phyloP scores from a whole-genome alignment of 2,888 invertebrate species.

The Biston betularia region DNA sequence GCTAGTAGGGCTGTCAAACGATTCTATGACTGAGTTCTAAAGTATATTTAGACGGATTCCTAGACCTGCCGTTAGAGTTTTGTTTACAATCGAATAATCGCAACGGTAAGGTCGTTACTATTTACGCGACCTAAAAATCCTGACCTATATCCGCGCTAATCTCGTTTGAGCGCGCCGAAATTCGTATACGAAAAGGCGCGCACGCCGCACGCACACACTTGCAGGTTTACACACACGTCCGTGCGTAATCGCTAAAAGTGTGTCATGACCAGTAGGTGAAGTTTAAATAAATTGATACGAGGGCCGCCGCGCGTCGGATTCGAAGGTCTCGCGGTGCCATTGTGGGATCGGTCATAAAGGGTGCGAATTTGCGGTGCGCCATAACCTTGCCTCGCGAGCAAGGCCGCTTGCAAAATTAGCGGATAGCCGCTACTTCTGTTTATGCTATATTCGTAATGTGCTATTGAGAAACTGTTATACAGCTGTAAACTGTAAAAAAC shows the following conservation, averaged over 20 bases:
- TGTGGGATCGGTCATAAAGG: slow-evolving; percentile 37
- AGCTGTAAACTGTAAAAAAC: slow-evolving; percentile 14
- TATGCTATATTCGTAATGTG: slow-evolving; percentile 28
- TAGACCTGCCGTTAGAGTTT: slow-evolving; percentile 1
- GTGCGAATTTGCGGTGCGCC: slow-evolving; percentile 37
- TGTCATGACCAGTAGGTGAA: slow-evolving; percentile 87
- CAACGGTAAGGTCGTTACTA: slow-evolving; percentile 35
- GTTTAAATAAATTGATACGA: slow-evolving; percentile 81
- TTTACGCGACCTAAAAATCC: slow-evolving; percentile 44
- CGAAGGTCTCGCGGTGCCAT: slow-evolving; percentile 37
- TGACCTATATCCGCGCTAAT: slow-evolving; percentile 44
- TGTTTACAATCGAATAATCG: slow-evolving; percentile 20
- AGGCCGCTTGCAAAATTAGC: slow-evolving; percentile 35
- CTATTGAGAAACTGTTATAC: slow-evolving; percentile 33
- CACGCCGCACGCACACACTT: slow-evolving; percentile 44
- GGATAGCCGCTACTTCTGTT: slow-evolving; percentile 25
- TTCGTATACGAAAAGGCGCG: slow-evolving; percentile 60
- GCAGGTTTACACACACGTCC: slow-evolving; percentile 64
- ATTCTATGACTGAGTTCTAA: slow-evolving; percentile 15
- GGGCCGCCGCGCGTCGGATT: slow-evolving; percentile 56
- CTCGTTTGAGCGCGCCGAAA: slow-evolving; percentile 50
- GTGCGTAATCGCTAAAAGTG: slow-evolving; percentile 79
- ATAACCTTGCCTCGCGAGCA: slow-evolving; percentile 32
- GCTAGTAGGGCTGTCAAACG: no score
- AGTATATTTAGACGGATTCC: not conserved